Evolutionary conservation across 2,888 invertebrate genomes (phyloP).

Genomic region (Phorcus lineatus): DNA sequence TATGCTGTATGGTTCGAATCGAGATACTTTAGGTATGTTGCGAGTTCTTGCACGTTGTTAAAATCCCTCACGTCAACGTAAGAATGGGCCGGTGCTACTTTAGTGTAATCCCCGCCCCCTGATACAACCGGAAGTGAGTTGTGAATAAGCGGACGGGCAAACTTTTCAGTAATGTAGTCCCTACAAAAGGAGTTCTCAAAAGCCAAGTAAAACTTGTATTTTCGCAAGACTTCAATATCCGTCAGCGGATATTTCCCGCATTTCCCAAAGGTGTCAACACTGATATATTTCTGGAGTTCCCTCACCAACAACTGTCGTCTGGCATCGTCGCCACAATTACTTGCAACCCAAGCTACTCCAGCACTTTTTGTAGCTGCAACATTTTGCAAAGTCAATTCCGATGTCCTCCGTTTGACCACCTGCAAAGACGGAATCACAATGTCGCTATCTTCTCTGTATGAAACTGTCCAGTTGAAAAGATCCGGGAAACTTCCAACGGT

Average conservation of each 20-base stretch:
- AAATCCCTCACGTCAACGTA: slow-evolving; percentile 32
- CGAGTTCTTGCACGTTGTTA: slow-evolving; percentile 20
- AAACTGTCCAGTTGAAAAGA: slow-evolving; percentile 34
- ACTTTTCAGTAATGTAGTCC: slow-evolving; percentile 46
- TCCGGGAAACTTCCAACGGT: slow-evolving; percentile 2
- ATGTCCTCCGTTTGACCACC: background rate
- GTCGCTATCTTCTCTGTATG: slow-evolving; percentile 30
- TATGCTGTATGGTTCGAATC: slow-evolving; percentile 24
- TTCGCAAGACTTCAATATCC: background rate
- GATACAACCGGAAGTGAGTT: slow-evolving; percentile 42
- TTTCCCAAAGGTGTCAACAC: slow-evolving; percentile 32
- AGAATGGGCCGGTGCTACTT: slow-evolving; percentile 28
- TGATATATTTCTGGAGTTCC: slow-evolving; percentile 22
- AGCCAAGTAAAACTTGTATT: slow-evolving; percentile 44
- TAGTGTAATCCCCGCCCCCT: slow-evolving; percentile 37
- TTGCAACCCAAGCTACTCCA: slow-evolving; percentile 14
- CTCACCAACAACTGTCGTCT: slow-evolving; percentile 23
- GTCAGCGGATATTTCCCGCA: slow-evolving; percentile 8
- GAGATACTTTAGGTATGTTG: slow-evolving; percentile 11
- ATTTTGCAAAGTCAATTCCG: background rate
- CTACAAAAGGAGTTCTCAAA: slow-evolving; percentile 45
- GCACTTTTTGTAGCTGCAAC: background rate
- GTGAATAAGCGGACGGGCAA: slow-evolving; percentile 26
- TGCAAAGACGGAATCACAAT: slow-evolving; percentile 22
- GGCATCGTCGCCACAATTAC: slow-evolving; percentile 26